Conservation (phyloP, 2,113 vertebrate species). For the Phasianus colchicus region DNA sequence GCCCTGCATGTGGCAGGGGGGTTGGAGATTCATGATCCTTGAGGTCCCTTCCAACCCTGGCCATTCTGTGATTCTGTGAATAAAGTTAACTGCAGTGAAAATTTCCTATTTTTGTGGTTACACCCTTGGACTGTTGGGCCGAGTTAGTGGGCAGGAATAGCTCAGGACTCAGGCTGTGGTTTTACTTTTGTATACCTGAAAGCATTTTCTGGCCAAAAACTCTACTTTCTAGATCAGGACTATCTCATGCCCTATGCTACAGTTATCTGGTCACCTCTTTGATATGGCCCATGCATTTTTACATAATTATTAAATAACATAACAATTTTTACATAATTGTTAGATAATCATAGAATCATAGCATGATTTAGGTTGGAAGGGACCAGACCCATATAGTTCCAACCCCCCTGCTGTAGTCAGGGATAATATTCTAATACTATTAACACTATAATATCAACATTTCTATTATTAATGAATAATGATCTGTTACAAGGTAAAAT, state of each 20-base stretch:
- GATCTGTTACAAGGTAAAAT: not conserved
- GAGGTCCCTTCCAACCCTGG: no score
- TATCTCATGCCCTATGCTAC: not conserved
- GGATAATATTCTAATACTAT: not conserved
- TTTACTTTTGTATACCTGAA: not conserved
- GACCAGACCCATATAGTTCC: no score
- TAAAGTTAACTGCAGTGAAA: not conserved
- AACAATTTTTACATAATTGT: no score
- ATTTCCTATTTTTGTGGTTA: not conserved
- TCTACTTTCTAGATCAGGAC: not conserved
- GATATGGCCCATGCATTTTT: not conserved
- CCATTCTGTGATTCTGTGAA: not conserved
- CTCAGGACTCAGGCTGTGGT: rapidly evolving
- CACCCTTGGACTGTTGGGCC: not conserved
- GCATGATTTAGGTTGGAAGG: no score
- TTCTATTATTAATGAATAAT: not conserved
- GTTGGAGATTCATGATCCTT: no score
- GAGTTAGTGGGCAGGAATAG: not conserved
- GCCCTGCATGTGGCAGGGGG: no score
- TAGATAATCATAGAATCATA: no score
- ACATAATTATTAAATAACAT: not conserved
- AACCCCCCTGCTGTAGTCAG: no score
- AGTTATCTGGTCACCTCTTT: not conserved
- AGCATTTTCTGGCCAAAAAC: not conserved
- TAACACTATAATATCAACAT: not conserved